Evolutionary conservation across 35 echinoderm and acorn worm species (phyloP), one percentile per base, ranked within the genome.

Genomic region (Ophioderma brevispina): DNA sequence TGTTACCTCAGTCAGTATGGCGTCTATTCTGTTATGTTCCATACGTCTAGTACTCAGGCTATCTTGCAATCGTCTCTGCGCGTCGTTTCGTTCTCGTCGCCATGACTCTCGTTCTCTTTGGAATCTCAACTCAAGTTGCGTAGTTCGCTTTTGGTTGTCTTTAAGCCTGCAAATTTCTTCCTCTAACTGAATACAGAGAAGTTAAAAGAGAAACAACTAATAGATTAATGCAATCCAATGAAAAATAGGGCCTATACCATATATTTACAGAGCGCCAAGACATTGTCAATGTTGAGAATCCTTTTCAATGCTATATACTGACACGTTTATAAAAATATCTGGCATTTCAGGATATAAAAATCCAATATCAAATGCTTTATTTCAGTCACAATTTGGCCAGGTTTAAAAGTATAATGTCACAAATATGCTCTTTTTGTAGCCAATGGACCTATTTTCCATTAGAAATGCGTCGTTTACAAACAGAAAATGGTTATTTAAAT

Each of bases 71-170:
- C 92, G 79, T 81, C 89, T 86, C 52, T 94, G 82, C 31, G 92
- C 36, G 79, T 89, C 91, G 21, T 79, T 80, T 35, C 96, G 87
- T 85, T 98, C 96, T 42, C 86, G 78, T 75, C 92, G 36, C 96
- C 96, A 98, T 56, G 89, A 55, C 40, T 98, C 96, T 77, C 92
- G 83, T 37, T 98, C 96, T 28, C 90, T 43, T 43, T 94, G 96
- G 52, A 89, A 94, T 23, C 92, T 79, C 28, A 75, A 76, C 59
- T 98, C 96, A 39, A 94, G 40, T 59, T 98, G 94, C 13, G 37
- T 80, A 32, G 84, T 86, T 39, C 89, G 87, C 33, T 92, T 86
- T 21, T 96, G 91, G 11, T 82, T 37, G 8, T 96, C 94, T 38
- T 89, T 96, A 15, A 85, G 76, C 30, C 75, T 63, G 32, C 84